Evolutionary conservation across 2,113 vertebrate species (phyloP).

Genomic region (Sitta europaea): DNA sequence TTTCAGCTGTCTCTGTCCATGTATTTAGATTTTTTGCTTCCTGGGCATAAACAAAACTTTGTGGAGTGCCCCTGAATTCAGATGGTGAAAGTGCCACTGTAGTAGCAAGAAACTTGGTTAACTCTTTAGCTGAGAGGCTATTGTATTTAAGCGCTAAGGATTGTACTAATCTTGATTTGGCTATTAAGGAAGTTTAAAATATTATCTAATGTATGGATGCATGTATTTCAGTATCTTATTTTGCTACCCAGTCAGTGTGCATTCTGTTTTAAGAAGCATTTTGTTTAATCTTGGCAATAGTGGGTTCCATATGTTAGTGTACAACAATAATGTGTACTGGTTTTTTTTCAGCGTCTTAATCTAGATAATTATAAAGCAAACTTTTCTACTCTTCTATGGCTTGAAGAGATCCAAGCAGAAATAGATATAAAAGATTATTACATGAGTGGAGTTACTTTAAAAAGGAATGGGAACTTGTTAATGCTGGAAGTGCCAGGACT

Average conservation of each 20-base stretch:
- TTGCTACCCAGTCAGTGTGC: not conserved
- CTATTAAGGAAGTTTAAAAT: not conserved
- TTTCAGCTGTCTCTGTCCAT: not conserved
- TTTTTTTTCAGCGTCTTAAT: slow-evolving; percentile 74
- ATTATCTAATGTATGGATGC: not conserved
- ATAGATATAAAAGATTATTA: slow-evolving; percentile 79
- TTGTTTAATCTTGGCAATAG: not conserved
- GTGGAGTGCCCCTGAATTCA: not conserved
- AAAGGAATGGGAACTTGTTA: slow-evolving; percentile 75
- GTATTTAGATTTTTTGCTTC: not conserved
- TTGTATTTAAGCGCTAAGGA: not conserved
- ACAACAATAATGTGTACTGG: not conserved
- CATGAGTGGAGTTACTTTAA: slow-evolving; percentile 80
- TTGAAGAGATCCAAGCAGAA: slow-evolving; percentile 88
- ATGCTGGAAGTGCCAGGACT: slow-evolving; percentile 86
- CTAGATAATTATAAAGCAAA: slow-evolving; percentile 76
- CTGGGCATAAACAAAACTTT: not conserved
- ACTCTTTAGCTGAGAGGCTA: not conserved
- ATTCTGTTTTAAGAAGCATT: not conserved
- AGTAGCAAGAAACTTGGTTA: not conserved
- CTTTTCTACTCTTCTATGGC: slow-evolving; percentile 88
- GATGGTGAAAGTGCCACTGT: not conserved
- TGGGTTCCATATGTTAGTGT: not conserved
- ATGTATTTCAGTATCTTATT: not conserved
- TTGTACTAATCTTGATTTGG: not conserved